Conservation (phyloP, 2,113 vertebrate species). For the Pitta sordida region DNA sequence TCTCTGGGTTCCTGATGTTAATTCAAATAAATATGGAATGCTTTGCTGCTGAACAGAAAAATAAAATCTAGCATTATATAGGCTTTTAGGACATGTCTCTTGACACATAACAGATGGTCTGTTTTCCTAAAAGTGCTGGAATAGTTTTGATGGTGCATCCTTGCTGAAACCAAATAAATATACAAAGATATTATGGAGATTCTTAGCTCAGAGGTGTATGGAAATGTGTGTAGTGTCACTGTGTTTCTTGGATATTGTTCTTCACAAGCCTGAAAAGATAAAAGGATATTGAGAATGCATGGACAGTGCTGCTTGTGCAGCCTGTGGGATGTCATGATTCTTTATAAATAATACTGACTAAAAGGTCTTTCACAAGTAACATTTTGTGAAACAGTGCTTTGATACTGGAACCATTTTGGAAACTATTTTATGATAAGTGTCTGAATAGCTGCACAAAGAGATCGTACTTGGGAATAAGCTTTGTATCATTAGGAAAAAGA, state of each 20-base stretch:
- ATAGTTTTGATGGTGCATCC: background rate
- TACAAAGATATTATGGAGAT: background rate
- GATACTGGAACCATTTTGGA: background rate
- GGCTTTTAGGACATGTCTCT: slow-evolving; percentile 39
- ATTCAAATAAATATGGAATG: background rate
- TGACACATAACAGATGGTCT: background rate
- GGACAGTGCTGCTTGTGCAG: background rate
- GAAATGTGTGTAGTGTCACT: background rate
- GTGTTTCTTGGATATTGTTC: background rate
- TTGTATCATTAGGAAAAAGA: background rate
- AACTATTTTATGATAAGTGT: background rate
- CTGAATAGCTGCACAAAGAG: background rate
- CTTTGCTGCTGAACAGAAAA: background rate
- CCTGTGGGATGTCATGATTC: background rate
- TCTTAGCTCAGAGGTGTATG: background rate
- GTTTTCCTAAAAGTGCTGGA: background rate
- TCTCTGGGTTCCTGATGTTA: background rate
- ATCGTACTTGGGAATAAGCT: background rate
- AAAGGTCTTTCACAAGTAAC: background rate
- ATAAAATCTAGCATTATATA: background rate
- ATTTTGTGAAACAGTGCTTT: background rate
- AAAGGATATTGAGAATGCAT: background rate
- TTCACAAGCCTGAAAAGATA: background rate
- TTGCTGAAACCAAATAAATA: background rate
- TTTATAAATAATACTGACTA: background rate